Conservation (phyloP, 1,140 invertebrate species). For the Idris sp. region DNA sequence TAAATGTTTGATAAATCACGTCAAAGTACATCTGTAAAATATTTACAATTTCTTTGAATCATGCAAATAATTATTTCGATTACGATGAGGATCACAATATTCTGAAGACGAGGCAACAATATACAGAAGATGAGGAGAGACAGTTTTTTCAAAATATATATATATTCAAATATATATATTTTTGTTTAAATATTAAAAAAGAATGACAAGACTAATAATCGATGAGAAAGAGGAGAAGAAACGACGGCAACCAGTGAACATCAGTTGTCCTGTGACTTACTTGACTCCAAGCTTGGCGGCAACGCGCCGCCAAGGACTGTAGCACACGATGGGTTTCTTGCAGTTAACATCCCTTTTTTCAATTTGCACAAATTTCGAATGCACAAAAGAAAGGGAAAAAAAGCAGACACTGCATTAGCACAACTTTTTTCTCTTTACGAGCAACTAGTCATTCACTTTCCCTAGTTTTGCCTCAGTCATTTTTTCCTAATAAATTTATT, state of each 20-base stretch:
- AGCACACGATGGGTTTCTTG: conserved; percentile 80
- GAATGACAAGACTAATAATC: neutral
- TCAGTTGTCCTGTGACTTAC: conserved; percentile 87
- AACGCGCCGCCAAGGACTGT: conserved; percentile 93
- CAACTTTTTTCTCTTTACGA: conserved; percentile 64
- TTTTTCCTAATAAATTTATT: no score
- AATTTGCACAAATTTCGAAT: conserved; percentile 74
- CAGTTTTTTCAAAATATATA: no score
- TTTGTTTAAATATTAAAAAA: no score
- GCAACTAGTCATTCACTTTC: conserved; percentile 46
- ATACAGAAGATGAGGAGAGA: no score
- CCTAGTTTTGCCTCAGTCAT: no score
- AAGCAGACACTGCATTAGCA: conserved; percentile 78
- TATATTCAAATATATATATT: no score
- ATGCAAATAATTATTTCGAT: no score
- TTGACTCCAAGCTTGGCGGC: conserved; percentile 94
- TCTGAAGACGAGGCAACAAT: no score
- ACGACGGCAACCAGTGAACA: conserved; percentile 45
- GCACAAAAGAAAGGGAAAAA: conserved; percentile 77
- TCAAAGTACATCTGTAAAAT: no score
- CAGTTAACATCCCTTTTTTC: conserved; percentile 77
- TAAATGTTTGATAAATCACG: no score
- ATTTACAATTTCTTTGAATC: no score
- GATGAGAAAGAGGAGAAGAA: conserved; percentile 18
- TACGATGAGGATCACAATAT: no score